Base-by-base conservation (phyloP, 2,113 vertebrate genomes). In the Ariopsis seemanni region DNA sequence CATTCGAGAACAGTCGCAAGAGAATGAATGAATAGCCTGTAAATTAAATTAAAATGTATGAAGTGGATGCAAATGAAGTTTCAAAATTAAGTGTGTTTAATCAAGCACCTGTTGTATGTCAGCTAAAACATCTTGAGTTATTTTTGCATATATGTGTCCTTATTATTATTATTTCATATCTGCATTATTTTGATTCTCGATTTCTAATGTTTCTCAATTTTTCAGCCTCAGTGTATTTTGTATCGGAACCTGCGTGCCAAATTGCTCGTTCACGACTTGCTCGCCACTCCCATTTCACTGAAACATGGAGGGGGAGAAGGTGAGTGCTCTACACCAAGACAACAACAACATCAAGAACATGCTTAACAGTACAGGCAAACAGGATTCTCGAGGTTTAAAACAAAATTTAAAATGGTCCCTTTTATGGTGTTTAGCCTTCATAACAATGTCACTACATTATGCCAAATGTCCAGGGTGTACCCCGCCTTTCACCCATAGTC, bases 271-370 rank as follows among this genome's bases (percentile, higher is more conserved):
- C 81, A 50, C 81, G 30, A 58, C 18, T 81, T 1, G 10, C 48
- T 11, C 0, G 60, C 81, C 81, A 63, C 81, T 42, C 81, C 81
- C 42, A 82, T 82, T 82, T 50, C 7, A 65, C 81, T 63, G 60
- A 7, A 82, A 50, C 34, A 82, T 82, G 81, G 81, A 82, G 34
- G 58, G 60, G 81, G 81, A 65, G 81, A 82, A 82, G 60, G 81
- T 82, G 81, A 82, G 60, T 71, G 50, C 48, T 25, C 58, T 67
- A 53, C 42, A 78, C 48, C n/a, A 8, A 50, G 7, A 55, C 83
- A 14, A 8, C 52, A 57, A 42, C 18, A 72, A 6, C 15, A 25
- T 53, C 52, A 57, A 42, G 10, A 72, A 6, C 15, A 25, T 53
- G 63, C n/a, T 69, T 3, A 80, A 58, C 3, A 57, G 8, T 22